Evolutionary conservation across 2,113 vertebrate species (phyloP).

Genomic region (Gnathonemus echidnorhynchus): DNA sequence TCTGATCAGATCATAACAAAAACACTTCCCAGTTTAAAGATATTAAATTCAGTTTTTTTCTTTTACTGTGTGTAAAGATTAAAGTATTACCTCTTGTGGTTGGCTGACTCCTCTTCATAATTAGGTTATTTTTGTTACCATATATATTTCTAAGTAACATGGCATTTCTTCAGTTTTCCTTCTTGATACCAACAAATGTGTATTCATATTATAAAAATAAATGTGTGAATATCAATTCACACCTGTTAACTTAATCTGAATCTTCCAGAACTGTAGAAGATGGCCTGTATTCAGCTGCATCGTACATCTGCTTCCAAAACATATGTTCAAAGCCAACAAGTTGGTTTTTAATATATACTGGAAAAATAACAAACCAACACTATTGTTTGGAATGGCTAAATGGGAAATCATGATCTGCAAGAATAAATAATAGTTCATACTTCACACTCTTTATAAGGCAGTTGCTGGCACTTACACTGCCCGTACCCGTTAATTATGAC

Average conservation of each 20-base stretch:
- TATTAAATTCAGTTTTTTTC: not conserved
- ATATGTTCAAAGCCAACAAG: slow-evolving; percentile 51
- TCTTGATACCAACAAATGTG: slow-evolving; percentile 62
- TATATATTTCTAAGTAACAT: not conserved
- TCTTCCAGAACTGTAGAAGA: not conserved
- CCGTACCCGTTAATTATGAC: slow-evolving; percentile 98
- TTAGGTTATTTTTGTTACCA: not conserved
- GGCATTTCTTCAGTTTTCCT: slow-evolving; percentile 47
- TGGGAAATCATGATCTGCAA: slow-evolving; percentile 59
- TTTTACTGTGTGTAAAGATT: not conserved
- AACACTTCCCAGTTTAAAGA: not conserved
- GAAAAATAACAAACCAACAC: slow-evolving; percentile 62
- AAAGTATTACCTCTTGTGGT: not conserved
- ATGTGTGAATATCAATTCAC: slow-evolving; percentile 59
- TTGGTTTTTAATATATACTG: slow-evolving; percentile 39
- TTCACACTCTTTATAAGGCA: slow-evolving; percentile 99
- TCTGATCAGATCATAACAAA: not conserved
- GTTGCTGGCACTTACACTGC: slow-evolving; percentile 99
- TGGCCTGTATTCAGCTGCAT: slow-evolving; percentile 30
- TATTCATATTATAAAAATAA: slow-evolving; percentile 71
- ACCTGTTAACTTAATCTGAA: slow-evolving; percentile 33
- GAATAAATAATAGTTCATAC: slow-evolving; percentile 82
- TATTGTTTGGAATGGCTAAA: slow-evolving; percentile 67
- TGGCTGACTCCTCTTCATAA: not conserved
- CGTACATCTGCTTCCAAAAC: slow-evolving; percentile 43